These are phyloP conservation scores for Galeopterus variegatus DNA, from an alignment of 2,113 vertebrate genomes.

Conservation along the genomic window DNA sequence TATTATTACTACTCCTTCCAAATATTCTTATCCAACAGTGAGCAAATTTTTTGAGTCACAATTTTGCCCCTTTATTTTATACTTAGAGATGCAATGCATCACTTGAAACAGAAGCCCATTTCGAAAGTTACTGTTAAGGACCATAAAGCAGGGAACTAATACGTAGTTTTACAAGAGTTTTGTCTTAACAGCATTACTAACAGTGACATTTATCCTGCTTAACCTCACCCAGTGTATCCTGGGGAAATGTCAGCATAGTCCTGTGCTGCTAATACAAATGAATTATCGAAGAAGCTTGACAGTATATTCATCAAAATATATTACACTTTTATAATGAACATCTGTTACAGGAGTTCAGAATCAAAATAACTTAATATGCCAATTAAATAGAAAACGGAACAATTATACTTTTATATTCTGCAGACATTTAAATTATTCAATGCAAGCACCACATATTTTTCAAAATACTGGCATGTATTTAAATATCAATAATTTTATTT, in stretches of 20 bases:
- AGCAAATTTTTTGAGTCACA: conserved; percentile 69
- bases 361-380: conserved; percentile 77
- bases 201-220: conserved; percentile 89
- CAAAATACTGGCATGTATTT: not conserved
- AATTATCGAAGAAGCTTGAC: conserved; percentile 86
- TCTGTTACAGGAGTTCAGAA: conserved; percentile 80
- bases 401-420: conserved; percentile 43
- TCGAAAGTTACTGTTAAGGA: conserved; percentile 82
- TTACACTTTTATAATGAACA: conserved; percentile 83
- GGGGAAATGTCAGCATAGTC: conserved; percentile 87
- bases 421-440: conserved; percentile 63
- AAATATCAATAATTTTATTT: not conserved
- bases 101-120: conserved; percentile 82
- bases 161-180: conserved; percentile 80
- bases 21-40: conserved; percentile 56
- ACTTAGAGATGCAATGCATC: conserved; percentile 77
- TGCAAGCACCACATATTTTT: not conserved
- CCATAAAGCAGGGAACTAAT: conserved; percentile 83
- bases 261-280: conserved; percentile 86
- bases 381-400: conserved; percentile 80
- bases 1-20: not conserved
- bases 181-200: conserved; percentile 86
- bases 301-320: conserved; percentile 85
- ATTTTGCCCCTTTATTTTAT: conserved; percentile 77
- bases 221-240: conserved; percentile 86